Percentiles rank a stretch among this genome's conserved stretches.
Conservation (phyloP, 2,797 vertebrate species). For the Myotis vivesi region DNA sequence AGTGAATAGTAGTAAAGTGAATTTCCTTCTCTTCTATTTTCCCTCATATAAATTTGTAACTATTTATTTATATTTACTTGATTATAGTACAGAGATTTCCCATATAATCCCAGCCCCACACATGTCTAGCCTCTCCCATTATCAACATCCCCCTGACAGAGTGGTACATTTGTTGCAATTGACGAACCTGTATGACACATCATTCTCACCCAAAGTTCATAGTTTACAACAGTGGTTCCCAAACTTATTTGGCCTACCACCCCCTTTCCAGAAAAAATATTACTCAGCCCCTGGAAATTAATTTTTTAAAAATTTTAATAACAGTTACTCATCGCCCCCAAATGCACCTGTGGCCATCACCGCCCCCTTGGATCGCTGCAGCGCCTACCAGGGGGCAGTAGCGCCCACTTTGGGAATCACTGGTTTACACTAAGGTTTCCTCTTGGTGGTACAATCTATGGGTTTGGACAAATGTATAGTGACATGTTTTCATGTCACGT, state of each 20-base stretch:
- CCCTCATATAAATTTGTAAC: not conserved
- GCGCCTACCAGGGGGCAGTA: too few relatives aligned
- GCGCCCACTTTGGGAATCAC: too few relatives aligned
- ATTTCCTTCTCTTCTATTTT: slow-evolving; percentile 3
- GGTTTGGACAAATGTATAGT: not conserved
- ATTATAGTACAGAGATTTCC: not conserved
- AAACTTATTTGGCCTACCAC: too few relatives aligned
- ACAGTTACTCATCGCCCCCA: too few relatives aligned
- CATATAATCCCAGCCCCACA: not conserved
- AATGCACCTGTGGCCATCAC: too few relatives aligned
- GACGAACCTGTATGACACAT: not conserved
- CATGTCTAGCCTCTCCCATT: not conserved
- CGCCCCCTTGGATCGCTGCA: too few relatives aligned
- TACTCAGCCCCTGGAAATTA: too few relatives aligned
- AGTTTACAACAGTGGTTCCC: too few relatives aligned
- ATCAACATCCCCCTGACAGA: not conserved
- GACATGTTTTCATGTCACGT: not conserved
- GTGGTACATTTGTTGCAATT: not conserved
- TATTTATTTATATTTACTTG: slow-evolving; percentile 2
- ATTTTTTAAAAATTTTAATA: too few relatives aligned
- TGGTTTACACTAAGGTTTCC: not conserved
- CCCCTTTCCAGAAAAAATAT: too few relatives aligned
- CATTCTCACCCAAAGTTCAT: not conserved
- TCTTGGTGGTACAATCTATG: not conserved
- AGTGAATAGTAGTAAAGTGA: not conserved